These are phyloP conservation scores for Chalcis sispes DNA, from an alignment of 2,888 invertebrate species.

Conservation along the genomic window DNA sequence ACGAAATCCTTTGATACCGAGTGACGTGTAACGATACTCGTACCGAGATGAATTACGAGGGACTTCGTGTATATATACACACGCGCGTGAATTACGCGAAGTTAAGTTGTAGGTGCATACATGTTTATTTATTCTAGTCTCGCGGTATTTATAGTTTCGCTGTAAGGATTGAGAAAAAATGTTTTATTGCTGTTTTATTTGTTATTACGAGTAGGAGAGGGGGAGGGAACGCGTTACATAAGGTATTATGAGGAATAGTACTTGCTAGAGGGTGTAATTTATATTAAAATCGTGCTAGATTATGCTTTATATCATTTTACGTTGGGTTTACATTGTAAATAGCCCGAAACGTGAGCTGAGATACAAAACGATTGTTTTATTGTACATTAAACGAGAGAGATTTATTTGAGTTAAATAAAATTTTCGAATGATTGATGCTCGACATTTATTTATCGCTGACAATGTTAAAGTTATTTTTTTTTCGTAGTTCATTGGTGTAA, in stretches of 20 bases:
- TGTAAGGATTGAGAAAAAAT: conserved; percentile 4
- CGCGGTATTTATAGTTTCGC: conserved; percentile 3
- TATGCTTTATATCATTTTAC: conserved; percentile 2
- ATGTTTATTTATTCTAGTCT: neutral
- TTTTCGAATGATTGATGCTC: no score
- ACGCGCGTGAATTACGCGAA: no score
- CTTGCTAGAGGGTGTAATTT: neutral
- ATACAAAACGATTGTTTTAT: neutral
- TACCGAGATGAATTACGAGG: neutral
- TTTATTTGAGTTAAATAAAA: no score
- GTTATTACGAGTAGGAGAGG: no score
- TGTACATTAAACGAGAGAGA: no score
- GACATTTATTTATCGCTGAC: no score
- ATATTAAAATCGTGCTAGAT: neutral
- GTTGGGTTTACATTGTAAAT: neutral
- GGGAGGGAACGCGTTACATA: conserved; percentile 6
- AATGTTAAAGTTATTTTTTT: no score
- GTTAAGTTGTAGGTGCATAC: no score
- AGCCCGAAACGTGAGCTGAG: neutral
- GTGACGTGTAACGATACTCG: neutral
- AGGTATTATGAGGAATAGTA: neutral
- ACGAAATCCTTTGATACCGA: conserved; percentile 3
- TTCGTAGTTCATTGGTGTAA: no score
- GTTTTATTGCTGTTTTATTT: neutral
- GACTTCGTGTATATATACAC: no score